A percentile compares a stretch with the other conserved stretches of the same genome.
Evolutionary conservation across 2,888 invertebrate genomes (phyloP).

Genomic region (Caenorhabditis drosophilae): DNA sequence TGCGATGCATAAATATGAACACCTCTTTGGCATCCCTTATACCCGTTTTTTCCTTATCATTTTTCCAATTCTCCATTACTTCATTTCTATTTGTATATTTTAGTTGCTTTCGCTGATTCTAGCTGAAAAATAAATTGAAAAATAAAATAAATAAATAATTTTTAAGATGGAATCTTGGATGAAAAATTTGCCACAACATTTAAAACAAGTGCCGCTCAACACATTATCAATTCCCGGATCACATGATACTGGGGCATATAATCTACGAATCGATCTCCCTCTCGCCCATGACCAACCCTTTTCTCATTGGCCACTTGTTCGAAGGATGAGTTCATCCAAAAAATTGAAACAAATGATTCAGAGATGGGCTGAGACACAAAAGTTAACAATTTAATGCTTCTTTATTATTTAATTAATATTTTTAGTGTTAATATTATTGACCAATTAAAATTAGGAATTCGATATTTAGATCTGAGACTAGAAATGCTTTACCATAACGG

Average conservation of each 20-base stretch:
- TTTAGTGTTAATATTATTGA: background rate
- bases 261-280: background rate
- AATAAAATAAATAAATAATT: slow-evolving; percentile 2
- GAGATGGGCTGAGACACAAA: background rate
- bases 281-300: background rate
- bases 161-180: background rate
- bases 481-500: background rate
- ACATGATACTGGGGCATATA: background rate
- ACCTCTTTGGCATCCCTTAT: slow-evolving; percentile 56
- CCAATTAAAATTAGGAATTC: background rate
- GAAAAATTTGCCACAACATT: background rate
- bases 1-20: slow-evolving; percentile 58
- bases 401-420: background rate
- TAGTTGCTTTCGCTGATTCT: no score
- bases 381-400: background rate
- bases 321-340: background rate
- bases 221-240: background rate
- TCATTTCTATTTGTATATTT: background rate
- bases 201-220: background rate
- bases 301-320: background rate
- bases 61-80: background rate
- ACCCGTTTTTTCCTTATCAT: no score
- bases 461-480: background rate
- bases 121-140: background rate
- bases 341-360: background rate